A percentile compares a stretch with the other conserved stretches of the same genome.
Evolutionary conservation across 2,888 invertebrate genomes (phyloP).

Genomic region (Ceramica pisi): DNA sequence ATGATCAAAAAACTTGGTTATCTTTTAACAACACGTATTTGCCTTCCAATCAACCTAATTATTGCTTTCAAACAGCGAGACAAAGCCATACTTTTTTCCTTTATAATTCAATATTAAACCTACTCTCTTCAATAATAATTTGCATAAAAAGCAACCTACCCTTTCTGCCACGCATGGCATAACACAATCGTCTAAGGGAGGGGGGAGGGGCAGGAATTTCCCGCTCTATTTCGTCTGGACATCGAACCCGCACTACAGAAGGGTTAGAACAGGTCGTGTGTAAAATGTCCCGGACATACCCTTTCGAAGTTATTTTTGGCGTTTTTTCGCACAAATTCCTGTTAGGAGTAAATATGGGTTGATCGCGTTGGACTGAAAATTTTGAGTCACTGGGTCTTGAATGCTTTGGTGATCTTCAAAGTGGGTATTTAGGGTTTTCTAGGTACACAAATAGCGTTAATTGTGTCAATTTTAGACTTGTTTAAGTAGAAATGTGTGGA

Average conservation of each 20-base stretch:
- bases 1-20: not conserved
- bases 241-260: slow-evolving; percentile 72
- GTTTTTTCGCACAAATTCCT: slow-evolving; percentile 54
- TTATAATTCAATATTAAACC: slow-evolving; percentile 38
- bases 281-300: slow-evolving; percentile 71
- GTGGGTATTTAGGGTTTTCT: slow-evolving; percentile 4
- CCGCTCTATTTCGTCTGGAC: slow-evolving; percentile 79
- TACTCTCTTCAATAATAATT: slow-evolving; percentile 53
- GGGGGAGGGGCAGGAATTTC: slow-evolving; percentile 66
- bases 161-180: slow-evolving; percentile 64
- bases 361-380: slow-evolving; percentile 41
- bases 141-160: slow-evolving; percentile 62
- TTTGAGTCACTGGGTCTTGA: slow-evolving; percentile 41
- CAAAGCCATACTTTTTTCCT: not conserved
- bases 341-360: slow-evolving; percentile 35
- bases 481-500: not conserved
- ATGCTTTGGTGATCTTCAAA: slow-evolving; percentile 37
- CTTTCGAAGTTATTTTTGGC: slow-evolving; percentile 61
- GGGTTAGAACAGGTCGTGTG: slow-evolving; percentile 73
- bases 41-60: not conserved
- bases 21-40: not conserved
- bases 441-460: not conserved
- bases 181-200: slow-evolving; percentile 67
- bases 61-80: not conserved
- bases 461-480: slow-evolving; percentile 3